Evolutionary conservation across 2,888 invertebrate species (phyloP), one percentile per base, ranked within the genome.

Genomic region (Aquatica leii): DNA sequence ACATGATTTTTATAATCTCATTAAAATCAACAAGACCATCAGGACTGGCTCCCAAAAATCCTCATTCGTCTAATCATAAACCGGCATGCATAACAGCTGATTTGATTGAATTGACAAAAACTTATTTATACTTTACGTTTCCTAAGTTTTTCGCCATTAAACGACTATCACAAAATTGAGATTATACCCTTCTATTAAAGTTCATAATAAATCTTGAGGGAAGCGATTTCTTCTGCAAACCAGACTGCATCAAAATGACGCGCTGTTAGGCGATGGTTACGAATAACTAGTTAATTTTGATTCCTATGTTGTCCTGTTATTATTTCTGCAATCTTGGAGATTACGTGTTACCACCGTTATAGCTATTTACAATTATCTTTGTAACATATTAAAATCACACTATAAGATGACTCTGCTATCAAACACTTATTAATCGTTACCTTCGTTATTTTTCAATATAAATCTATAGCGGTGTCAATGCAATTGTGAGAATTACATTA

Each of bases 1-100:
- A 48, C 31, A 31, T 50, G 1, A 50, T 15, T 50, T 24, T 31
- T 12, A 50, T 5, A 24, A 50, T 50, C 5, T 1, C 6, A 1
- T 2, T 9, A 1, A 31, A 24, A 20, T 14, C 20, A 12, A 50
- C 4, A 6, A 50, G 11, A 8, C 31, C 50, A 50, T 50, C 50
- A n/a, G 31, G 50, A 12, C 24, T 50, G n/a, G 24, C 50, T 12
- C 50, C 50, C 20, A 50, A 50, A 50, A 14, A 50, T 9, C 31
- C 50, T 31, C 24, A 50, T 20, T 50, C 50, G 24, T 50, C 12
- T 20, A 50, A 21, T 31, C 50, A 50, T 20, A 50, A 50, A 21
- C 50, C 24, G n/a, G 50, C 14, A 12, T 24, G 15, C n/a, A 1
- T 12, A n/a, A 50, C 24, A 6, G 21, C 24, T 6, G 14, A 3